Evolutionary conservation across 2,888 invertebrate genomes (phyloP).

Genomic region (Priocnemis perturbator): DNA sequence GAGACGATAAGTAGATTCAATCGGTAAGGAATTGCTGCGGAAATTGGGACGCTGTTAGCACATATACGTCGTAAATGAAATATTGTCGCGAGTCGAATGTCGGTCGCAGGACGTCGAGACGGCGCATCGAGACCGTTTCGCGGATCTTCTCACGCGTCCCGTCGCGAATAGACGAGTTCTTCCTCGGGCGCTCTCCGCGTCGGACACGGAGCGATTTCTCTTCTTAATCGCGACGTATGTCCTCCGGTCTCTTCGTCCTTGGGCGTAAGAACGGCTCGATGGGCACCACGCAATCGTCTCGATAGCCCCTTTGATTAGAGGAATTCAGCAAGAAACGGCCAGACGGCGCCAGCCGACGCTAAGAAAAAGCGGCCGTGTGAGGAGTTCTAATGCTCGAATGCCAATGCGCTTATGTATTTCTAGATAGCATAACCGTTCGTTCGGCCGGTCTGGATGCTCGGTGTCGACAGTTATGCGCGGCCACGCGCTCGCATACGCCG

Average conservation of each 20-base stretch:
- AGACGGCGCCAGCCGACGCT: slow-evolving; percentile 48
- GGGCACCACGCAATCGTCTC: slow-evolving; percentile 43
- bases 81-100: no score
- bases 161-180: slow-evolving; percentile 32
- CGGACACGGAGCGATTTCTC: slow-evolving; percentile 39
- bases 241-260: slow-evolving; percentile 45
- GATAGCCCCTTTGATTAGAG: slow-evolving; percentile 56
- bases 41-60: no score
- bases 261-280: slow-evolving; percentile 39
- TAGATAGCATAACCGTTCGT: slow-evolving; percentile 34
- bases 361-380: slow-evolving; percentile 50
- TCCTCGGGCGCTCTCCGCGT: slow-evolving; percentile 27
- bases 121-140: slow-evolving; percentile 16
- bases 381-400: slow-evolving; percentile 51
- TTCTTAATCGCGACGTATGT: slow-evolving; percentile 46
- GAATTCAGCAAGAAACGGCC: slow-evolving; percentile 51
- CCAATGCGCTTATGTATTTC: slow-evolving; percentile 45
- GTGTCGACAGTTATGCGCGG: slow-evolving; percentile 41
- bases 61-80: no score
- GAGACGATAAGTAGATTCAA: neutral
- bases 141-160: slow-evolving; percentile 43
- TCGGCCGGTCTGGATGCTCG: slow-evolving; percentile 15
- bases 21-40: neutral
- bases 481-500: slow-evolving; percentile 10
- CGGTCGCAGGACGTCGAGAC: no score